These are phyloP conservation scores for Drosophila rellima DNA, from an alignment of 2,888 invertebrate species.

Conservation along the genomic window DNA sequence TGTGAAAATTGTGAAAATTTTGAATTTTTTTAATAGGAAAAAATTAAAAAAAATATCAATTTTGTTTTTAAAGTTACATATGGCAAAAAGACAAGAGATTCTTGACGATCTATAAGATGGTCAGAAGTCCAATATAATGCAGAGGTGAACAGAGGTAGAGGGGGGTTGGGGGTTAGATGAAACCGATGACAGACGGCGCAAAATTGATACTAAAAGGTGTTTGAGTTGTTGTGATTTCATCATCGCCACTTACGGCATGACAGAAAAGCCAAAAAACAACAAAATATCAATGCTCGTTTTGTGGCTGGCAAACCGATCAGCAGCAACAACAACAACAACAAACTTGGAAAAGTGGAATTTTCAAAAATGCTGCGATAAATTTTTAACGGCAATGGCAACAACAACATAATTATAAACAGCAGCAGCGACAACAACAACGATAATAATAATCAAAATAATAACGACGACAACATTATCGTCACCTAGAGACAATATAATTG, in stretches of 20 bases:
- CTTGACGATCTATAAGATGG: too few species aligned
- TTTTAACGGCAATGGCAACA: conserved; percentile 44
- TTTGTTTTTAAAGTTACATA: too few species aligned
- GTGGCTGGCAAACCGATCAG: conserved; percentile 3
- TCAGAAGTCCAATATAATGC: too few species aligned
- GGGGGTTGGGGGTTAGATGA: background rate
- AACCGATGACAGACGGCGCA: conserved; percentile 65
- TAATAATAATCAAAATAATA: conserved; percentile 31
- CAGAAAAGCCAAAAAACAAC: conserved; percentile 75
- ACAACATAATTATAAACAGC: conserved; percentile 73
- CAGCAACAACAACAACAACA: conserved; percentile 21
- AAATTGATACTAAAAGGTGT: conserved; percentile 81
- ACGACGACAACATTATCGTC: conserved; percentile 78
- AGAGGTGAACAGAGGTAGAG: too few species aligned
- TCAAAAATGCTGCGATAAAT: conserved; percentile 63
- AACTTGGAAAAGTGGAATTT: conserved; percentile 77
- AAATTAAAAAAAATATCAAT: too few species aligned
- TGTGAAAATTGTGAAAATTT: too few species aligned
- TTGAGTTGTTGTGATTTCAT: conserved; percentile 82
- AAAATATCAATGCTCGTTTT: conserved; percentile 21
- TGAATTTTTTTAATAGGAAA: too few species aligned
- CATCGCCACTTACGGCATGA: conserved; percentile 78
- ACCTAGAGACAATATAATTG: conserved; percentile 79
- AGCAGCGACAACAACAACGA: conserved; percentile 8
- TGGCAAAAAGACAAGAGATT: too few species aligned